Conservation (phyloP, 2,797 vertebrate genomes). For the Luscinia luscinia region DNA sequence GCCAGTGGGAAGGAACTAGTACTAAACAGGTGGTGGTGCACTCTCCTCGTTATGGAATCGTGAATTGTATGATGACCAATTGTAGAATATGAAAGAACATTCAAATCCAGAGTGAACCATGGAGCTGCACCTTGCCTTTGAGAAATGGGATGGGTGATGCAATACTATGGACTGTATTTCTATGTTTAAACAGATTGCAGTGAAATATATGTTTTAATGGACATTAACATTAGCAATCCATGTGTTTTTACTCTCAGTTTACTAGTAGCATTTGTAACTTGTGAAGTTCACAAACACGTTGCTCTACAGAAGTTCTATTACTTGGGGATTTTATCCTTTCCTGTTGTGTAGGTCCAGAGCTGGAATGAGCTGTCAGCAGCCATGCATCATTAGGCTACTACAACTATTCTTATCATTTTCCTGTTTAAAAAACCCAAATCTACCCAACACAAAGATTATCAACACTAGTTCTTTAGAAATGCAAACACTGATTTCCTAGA, state of each 20-base stretch:
- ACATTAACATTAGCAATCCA: background rate
- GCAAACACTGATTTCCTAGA: background rate
- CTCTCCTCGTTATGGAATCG: background rate
- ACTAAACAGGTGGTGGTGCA: background rate
- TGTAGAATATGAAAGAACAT: background rate
- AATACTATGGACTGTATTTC: background rate
- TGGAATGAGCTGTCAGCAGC: background rate
- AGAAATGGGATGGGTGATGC: background rate
- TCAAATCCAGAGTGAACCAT: background rate
- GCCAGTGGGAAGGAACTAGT: background rate
- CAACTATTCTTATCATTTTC: conserved; percentile 22
- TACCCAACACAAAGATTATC: background rate
- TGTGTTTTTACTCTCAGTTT: background rate
- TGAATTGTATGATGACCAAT: background rate
- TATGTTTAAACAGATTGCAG: background rate
- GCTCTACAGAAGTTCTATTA: background rate
- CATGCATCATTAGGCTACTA: background rate
- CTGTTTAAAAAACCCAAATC: background rate
- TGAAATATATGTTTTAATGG: background rate
- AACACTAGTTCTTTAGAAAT: conserved; percentile 13
- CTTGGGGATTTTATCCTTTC: conserved; percentile 20
- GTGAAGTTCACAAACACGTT: background rate
- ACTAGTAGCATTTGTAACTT: background rate
- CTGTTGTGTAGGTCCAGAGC: background rate
- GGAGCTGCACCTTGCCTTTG: background rate